Conservation (phyloP, 2,888 invertebrate species). For the Linnaemya tessellans region DNA sequence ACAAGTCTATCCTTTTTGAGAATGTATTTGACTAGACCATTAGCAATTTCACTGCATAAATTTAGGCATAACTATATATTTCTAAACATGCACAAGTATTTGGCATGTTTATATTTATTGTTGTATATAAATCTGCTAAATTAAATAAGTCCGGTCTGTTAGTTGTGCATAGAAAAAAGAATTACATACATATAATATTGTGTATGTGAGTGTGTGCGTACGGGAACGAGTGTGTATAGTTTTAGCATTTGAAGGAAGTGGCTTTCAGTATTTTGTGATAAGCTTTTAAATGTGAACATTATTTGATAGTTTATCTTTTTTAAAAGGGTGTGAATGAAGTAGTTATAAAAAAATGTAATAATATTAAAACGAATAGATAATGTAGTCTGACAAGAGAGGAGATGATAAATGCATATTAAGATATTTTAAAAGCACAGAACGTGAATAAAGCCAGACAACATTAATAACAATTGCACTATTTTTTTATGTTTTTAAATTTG, state of each 20-base stretch:
- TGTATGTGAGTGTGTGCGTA: no score
- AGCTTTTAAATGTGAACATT: conserved; percentile 32
- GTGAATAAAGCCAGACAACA: no score
- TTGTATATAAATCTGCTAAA: conserved; percentile 48
- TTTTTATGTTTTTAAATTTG: no score
- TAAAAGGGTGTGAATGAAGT: conserved; percentile 12
- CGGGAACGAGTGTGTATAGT: not conserved
- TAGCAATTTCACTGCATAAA: conserved; percentile 58
- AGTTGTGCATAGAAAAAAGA: conserved; percentile 9
- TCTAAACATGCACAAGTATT: conserved; percentile 43
- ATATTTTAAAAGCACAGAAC: not conserved
- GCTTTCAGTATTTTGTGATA: conserved; percentile 39
- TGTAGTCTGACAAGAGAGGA: not conserved
- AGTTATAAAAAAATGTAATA: not conserved
- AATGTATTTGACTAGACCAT: conserved; percentile 54
- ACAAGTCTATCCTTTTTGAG: conserved; percentile 65
- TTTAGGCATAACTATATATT: conserved; percentile 44
- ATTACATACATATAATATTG: no score
- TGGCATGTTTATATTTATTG: conserved; percentile 21
- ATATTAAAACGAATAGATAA: not conserved
- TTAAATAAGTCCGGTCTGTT: conserved; percentile 58
- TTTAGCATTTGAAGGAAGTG: conserved; percentile 37
- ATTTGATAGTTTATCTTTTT: conserved; percentile 32
- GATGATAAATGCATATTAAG: not conserved
- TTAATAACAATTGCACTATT: no score